Base-by-base conservation (phyloP, 2,888 invertebrate species). In the Volucella bombylans region DNA sequence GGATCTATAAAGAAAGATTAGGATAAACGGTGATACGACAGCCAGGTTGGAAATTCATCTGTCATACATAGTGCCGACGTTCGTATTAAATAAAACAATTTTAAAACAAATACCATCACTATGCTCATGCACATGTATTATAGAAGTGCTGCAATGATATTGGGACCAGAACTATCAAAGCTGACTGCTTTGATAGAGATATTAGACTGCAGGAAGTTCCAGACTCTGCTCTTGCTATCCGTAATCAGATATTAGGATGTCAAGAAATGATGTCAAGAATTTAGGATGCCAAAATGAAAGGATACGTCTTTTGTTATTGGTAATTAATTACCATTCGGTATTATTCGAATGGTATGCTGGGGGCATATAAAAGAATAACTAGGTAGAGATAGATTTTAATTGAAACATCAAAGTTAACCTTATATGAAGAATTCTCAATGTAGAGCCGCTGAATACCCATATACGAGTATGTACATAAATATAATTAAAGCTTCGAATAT, bases 261-360 rank as follows among this genome's bases (percentile, higher is more conserved):
- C 23, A 39, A 55, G 14, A 54, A 23, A 54, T 61, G 59, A 68
- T 69, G 47, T 47, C 23, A 39, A 55, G 14, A 54, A 23, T 54
- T 61, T n/a, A n/a, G n/a, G n/a, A n/a, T n/a, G n/a, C n/a, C 14
- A 18, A 69, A 61, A 69, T 55, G 62, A 47, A 61, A 65, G 59
- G 68, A 68, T 59, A 67, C 52, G 59, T 39, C 68, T 43, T 61
- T 61, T 39, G 77, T 62, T 77, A 69, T 62, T 68, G 77, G 38
- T 61, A 54, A 77, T 77, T 54, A 69, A 77, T 77, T 69, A 69
- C 62, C 54, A 61, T 77, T 69, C 49, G 62, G 54, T 61, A 76
- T 61, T 68, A 61, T 68, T 76, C 61, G 52, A 55, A 61, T 31
- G 6, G 6, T 6, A 6, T 31, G 31, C 1, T 31, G 6, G 6